Evolutionary conservation across 2,113 vertebrate species (phyloP).

Genomic region (Amblyopsis rosae): DNA sequence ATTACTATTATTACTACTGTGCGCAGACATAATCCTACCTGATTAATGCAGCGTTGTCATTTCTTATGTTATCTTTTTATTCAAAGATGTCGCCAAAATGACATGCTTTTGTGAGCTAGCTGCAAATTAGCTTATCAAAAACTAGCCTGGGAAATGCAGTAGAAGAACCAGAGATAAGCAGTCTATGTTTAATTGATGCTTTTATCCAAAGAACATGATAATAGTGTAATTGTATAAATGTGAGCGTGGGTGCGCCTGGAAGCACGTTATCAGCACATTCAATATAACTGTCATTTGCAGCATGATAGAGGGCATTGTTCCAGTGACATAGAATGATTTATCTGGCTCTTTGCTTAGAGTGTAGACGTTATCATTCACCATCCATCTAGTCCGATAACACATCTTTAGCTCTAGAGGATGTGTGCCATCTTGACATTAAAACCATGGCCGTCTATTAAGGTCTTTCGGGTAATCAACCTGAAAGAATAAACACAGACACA

Average conservation of each 20-base stretch:
- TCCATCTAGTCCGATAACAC: background rate
- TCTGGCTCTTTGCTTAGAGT: background rate
- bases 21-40: background rate
- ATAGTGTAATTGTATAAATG: constrained; percentile 4
- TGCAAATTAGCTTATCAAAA: background rate
- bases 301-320: background rate
- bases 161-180: background rate
- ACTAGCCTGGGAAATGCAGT: constrained; percentile 10
- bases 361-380: background rate
- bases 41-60: background rate
- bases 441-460: background rate
- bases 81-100: constrained; percentile 28
- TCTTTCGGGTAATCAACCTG: constrained; percentile 15
- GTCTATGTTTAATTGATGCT: constrained; percentile 18
- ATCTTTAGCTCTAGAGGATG: constrained; percentile 8
- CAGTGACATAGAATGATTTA: background rate
- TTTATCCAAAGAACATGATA: constrained; percentile 36
- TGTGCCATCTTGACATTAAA: constrained; percentile 28
- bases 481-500: constrained; percentile 4
- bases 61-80: background rate
- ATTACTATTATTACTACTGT: background rate
- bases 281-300: background rate
- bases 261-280: constrained; percentile 23
- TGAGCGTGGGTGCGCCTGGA: constrained; percentile 29
- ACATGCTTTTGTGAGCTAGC: constrained; percentile 16